phyloP scores from a whole-genome alignment of 2,113 vertebrate species.

The Limnothrissa miodon region DNA sequence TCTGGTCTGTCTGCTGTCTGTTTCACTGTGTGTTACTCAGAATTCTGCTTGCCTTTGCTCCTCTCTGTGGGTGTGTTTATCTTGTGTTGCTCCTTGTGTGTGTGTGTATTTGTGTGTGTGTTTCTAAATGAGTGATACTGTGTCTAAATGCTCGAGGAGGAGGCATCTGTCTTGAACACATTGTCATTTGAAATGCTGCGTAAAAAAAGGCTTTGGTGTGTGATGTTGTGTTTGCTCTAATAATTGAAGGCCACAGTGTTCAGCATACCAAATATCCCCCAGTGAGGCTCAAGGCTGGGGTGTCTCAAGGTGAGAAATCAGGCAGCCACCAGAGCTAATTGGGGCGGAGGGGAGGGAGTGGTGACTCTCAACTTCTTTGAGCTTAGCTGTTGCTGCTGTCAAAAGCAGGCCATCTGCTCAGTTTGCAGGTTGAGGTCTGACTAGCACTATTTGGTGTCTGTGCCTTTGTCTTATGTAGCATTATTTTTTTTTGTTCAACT shows the following conservation, averaged over 20 bases:
- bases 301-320: background rate
- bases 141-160: background rate
- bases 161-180: background rate
- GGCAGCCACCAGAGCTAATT: background rate
- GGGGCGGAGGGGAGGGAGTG: background rate
- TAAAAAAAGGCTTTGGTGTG: background rate
- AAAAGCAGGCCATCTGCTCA: constrained; percentile 12
- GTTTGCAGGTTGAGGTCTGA: constrained; percentile 5
- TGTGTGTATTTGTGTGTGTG: background rate
- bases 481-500: too few relatives aligned
- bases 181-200: background rate
- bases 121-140: constrained; percentile 4
- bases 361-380: constrained; percentile 19
- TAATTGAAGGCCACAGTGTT: background rate
- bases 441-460: background rate
- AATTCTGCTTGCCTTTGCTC: background rate
- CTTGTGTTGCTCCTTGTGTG: background rate
- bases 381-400: constrained; percentile 4
- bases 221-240: background rate
- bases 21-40: background rate
- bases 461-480: background rate
- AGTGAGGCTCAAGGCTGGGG: background rate
- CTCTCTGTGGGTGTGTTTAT: background rate
- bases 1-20: background rate
- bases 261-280: background rate